These are phyloP conservation scores for Anthonomus grandis DNA, from an alignment of 1,140 invertebrate species.

Conservation along the genomic window DNA sequence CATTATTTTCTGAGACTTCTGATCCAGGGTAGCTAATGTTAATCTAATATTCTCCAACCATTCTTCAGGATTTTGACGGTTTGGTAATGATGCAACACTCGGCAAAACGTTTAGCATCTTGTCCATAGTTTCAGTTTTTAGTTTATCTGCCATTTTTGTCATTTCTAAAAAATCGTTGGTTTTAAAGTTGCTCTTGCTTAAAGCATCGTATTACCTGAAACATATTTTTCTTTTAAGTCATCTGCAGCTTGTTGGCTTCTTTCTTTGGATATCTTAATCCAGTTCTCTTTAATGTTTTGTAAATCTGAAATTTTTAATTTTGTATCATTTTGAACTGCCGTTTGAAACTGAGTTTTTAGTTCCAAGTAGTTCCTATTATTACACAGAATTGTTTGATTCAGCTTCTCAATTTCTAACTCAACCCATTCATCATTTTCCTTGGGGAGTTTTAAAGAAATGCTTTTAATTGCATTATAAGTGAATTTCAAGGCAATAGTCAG, in stretches of 20 bases:
- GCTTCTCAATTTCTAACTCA: slow-evolving; percentile 15
- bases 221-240: slow-evolving; percentile 1
- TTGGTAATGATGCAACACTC: neutral
- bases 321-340: slow-evolving; percentile 13
- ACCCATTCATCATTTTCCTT: slow-evolving; percentile 12
- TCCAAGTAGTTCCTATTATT: slow-evolving; percentile 17
- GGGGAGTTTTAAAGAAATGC: slow-evolving; percentile 7
- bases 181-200: too few species aligned
- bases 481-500: slow-evolving; percentile 9
- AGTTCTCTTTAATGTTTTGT: slow-evolving; percentile 7
- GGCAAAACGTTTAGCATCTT: neutral
- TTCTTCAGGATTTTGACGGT: neutral
- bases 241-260: slow-evolving; percentile 1
- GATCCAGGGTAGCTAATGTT: slow-evolving; percentile 1
- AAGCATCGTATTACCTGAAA: neutral
- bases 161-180: too few species aligned
- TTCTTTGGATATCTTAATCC: slow-evolving; percentile 11
- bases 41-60: slow-evolving; percentile 1
- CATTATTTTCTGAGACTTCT: slow-evolving; percentile 25
- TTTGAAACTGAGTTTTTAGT: slow-evolving; percentile 6
- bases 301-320: slow-evolving; percentile 13
- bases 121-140: neutral
- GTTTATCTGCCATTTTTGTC: neutral
- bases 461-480: slow-evolving; percentile 11
- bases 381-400: slow-evolving; percentile 19